Base-by-base conservation (phyloP, 2,797 vertebrate genomes). In the Acanthornis magna region DNA sequence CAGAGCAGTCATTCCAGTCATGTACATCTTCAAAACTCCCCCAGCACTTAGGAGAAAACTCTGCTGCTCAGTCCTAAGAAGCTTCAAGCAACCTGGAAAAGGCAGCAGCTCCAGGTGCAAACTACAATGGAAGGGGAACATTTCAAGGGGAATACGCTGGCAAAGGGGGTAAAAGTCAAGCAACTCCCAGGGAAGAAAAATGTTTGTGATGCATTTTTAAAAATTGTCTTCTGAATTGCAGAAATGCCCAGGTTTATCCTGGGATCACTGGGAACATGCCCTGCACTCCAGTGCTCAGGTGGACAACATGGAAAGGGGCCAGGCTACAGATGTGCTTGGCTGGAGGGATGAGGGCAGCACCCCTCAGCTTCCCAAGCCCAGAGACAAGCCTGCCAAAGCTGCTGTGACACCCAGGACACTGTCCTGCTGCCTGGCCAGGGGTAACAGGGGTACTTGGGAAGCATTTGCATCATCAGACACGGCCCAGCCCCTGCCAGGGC, bases 401-500 rank as follows among this genome's bases (percentile, higher is more conserved):
- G 25, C 60, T 50, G 55, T 30, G 70, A 38, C 50, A 36, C 2
- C 1, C 61, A 18, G 55, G 27, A 13, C 14, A 12, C 11, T 0
- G 55, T 48, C 16, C 65, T 73, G 73, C 34, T 1, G 0, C 47
- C 8, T 0, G 7, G 12, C 5, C 12, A 2, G 47, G 50, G 65
- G 19, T 7, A 6, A 40, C 57, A 7, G 43, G 15, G n/a, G 16
- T n/a, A 51, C 38, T 65, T 65, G 29, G 10, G n/a, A 20, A 4
- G 8, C 0, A 19, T 18, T 13, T 20, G 50, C 66, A 43, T 55
- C 34, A 29, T 7, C 23, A 16, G 67, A n/a, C 40, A 29, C 1
- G 0, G 51, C 73, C 16, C 43, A 18, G 73, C 18, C 25, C 22
- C 36, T 19, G 68, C 29, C 0, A 0, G 38, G 13, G 36, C 58